These are phyloP conservation scores for Temnothorax rugatulus DNA, from an alignment of 2,888 invertebrate genomes.

Conservation along the genomic window DNA sequence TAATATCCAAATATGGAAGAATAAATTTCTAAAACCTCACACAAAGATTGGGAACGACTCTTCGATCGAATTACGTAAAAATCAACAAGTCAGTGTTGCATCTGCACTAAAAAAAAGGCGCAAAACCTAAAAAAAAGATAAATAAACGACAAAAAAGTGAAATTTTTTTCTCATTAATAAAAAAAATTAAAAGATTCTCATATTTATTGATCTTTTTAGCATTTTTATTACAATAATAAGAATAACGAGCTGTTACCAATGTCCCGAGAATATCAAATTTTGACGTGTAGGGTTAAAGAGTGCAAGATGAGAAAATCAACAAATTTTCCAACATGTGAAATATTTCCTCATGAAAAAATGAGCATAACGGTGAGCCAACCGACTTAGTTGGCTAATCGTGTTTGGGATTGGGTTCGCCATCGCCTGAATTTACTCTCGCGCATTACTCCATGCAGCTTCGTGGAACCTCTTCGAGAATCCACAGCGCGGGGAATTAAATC, in stretches of 20 bases:
- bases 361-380: not conserved
- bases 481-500: slow-evolving; percentile 65
- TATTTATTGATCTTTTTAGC: not conserved
- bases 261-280: not conserved
- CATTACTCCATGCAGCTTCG: slow-evolving; percentile 58
- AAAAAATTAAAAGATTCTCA: not conserved
- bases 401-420: slow-evolving; percentile 22
- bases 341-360: not conserved
- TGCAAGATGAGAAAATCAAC: not conserved
- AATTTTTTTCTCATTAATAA: not conserved
- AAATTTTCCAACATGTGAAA: not conserved
- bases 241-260: not conserved
- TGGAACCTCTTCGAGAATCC: slow-evolving; percentile 63
- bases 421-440: slow-evolving; percentile 43
- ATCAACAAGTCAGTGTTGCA: not conserved
- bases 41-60: not conserved
- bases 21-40: not conserved
- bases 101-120: not conserved
- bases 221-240: not conserved
- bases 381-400: not conserved
- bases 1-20: not conserved
- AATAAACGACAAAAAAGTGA: not conserved
- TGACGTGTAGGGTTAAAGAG: not conserved
- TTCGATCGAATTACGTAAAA: not conserved
- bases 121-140: not conserved